Base-by-base conservation (phyloP, 2,888 invertebrate genomes). In the Leucania comma region DNA sequence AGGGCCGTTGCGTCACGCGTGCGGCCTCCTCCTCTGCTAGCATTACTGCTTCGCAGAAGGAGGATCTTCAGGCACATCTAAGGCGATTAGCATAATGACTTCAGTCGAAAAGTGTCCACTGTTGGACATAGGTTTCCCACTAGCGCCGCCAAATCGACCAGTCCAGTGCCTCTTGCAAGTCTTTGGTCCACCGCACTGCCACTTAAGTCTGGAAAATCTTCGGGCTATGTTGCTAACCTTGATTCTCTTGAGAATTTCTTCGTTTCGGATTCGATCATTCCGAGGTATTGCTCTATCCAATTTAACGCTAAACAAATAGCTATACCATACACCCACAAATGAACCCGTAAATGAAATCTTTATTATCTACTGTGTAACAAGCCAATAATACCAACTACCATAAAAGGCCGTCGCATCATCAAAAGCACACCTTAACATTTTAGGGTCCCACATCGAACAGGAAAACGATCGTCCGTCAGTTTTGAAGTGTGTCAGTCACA, bases 381-480 rank as follows among this genome's bases (percentile, higher is more conserved):
- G 17, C 20, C 12, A 1, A 24, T 48, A 61, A 38, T 10, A 10
- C 1, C 8, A 5, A 12, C n/a, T 24, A n/a, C 17, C 12, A 29
- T 32, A 42, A 60, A 53, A 32, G 3, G 9, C 12, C 1, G 62
- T 58, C 63, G 66, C 54, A 66, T 50, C 29, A 53, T 50, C 12
- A 56, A 63, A 81, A 81, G 54, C 42, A 53, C 29, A 60, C 82
- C 68, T 78, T 71, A 82, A 84, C 53, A 71, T 72, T 69, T 79
- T 79, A 79, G 58, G 64, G 38, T 56, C 29, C 67, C 59, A 14
- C 58, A 51, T 17, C 48, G 54, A 70, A 74, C 76, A 76, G 65
- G 66, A 68, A 72, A 80, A 77, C 58, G 32, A 48, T 50, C 46
- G 54, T 65, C 67, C 26, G 42, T 78, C 78, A 82, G 22, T 68